Base-by-base conservation (phyloP, 2,113 vertebrate species). In the Galbula dea region DNA sequence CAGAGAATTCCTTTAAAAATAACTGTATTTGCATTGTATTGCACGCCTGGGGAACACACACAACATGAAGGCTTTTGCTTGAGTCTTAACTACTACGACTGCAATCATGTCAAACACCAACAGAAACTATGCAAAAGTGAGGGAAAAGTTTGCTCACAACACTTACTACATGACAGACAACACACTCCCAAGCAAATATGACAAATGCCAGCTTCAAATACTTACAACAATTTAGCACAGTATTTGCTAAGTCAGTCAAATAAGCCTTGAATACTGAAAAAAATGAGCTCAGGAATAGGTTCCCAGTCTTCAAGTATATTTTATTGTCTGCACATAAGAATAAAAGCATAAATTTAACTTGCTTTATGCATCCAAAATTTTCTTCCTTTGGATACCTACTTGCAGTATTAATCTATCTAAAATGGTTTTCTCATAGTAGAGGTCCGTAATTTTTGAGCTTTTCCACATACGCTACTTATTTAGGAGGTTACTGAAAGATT, bases 391-490 rank as follows among this genome's bases (percentile, higher is more conserved):
- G 12, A 75, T 32, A 83, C 51, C 15, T 86, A 78, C n/a, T 85
- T 93, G 27, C 19, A 58, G 5, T 48, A 90, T 58, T 73, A 45
- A 80, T 52, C 54, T 39, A 69, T 68, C 34, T 22, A 3, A 90
- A 89, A 72, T 45, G 4, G 7, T 62, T 83, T 91, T 86, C 54
- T 65, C 87, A 14, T 17, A 68, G n/a, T 8, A 81, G 49, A 81
- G 41, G 36, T 95, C 59, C 46, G 0, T 3, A 57, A 54, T 23
- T 71, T 87, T 71, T 81, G 75, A 92, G 82, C 32, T 59, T 51
- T 79, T 91, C 58, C 96, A 95, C 90, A 86, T 69, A 91, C 36
- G 69, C 46, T 27, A 71, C 27, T 63, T 65, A 88, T 83, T 86
- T 65, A 89, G 27, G 15, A 13, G 32, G 54, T 83, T 90, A 83